Percentiles rank a stretch among this genome's conserved stretches.
These are phyloP conservation scores for Acleris cristana DNA, from an alignment of 2,888 invertebrate species.

Conservation along the genomic window DNA sequence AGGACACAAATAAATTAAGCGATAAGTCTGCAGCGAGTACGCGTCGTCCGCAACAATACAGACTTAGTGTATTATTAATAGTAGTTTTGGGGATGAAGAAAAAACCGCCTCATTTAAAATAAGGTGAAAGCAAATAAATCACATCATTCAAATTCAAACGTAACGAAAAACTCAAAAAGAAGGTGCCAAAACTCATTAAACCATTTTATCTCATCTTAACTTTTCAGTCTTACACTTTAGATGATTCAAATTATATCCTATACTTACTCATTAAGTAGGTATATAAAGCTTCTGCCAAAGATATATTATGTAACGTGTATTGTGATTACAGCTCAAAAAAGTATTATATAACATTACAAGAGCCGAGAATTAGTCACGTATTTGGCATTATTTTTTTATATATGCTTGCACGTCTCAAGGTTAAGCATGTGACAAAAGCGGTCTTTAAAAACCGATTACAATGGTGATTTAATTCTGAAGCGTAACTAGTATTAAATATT, in stretches of 20 bases:
- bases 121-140: background rate
- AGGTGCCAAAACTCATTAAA: no score
- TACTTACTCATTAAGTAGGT: no score
- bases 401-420: conserved; percentile 18
- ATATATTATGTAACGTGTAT: conserved; percentile 16
- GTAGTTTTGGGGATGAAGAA: conserved; percentile 6
- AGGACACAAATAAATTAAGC: conserved; percentile 33
- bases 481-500: no score
- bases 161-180: no score
- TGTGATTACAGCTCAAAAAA: no score
- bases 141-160: background rate
- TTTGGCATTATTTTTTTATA: conserved; percentile 34
- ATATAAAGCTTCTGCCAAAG: conserved; percentile 1
- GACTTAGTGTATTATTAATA: conserved; percentile 27
- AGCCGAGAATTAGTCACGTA: conserved; percentile 31
- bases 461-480: no score
- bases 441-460: no score
- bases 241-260: no score
- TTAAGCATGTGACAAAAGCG: conserved; percentile 1
- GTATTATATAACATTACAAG: conserved; percentile 6
- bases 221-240: no score
- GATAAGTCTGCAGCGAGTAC: conserved; percentile 20
- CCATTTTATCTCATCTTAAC: no score
- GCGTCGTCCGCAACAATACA: conserved; percentile 18
- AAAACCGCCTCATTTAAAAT: conserved; percentile 12